Evolutionary conservation across 2,888 invertebrate genomes (phyloP).

Genomic region (Tetropium fuscum): DNA sequence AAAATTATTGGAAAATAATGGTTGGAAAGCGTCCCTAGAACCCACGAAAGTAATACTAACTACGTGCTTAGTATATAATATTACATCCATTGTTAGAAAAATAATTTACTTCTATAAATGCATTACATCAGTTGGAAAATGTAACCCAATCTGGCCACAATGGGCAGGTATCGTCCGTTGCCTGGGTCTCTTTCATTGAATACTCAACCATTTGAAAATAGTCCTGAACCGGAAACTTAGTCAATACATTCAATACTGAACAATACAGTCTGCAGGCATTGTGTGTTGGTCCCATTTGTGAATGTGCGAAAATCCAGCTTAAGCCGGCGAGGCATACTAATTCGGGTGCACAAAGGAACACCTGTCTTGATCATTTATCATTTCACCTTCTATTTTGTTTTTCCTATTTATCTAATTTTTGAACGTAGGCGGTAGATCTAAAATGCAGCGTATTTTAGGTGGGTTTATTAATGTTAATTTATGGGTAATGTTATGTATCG

Average conservation of each 20-base stretch:
- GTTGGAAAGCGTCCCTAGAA: no score
- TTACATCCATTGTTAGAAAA: slow-evolving; percentile 1
- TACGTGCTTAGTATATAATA: no score
- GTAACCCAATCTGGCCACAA: slow-evolving; percentile 4
- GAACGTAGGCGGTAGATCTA: not conserved
- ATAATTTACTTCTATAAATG: not conserved
- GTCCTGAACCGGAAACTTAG: slow-evolving; percentile 17
- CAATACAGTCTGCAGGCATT: not conserved
- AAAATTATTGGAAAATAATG: no score
- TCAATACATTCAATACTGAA: slow-evolving; percentile 11
- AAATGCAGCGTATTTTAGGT: not conserved
- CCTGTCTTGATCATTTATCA: slow-evolving; percentile 9
- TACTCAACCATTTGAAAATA: not conserved
- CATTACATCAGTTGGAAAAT: slow-evolving; percentile 2
- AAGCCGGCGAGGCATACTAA: slow-evolving; percentile 4
- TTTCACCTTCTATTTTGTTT: not conserved
- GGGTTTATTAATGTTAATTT: not conserved
- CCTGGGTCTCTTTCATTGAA: slow-evolving; percentile 1
- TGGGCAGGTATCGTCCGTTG: not conserved
- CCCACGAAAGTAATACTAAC: no score
- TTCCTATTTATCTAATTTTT: not conserved
- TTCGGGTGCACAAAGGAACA: not conserved
- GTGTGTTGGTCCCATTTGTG: slow-evolving; percentile 5
- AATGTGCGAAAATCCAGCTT: slow-evolving; percentile 21
- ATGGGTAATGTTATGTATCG: no score